A percentile compares a stretch with the other conserved stretches of the same genome.
Evolutionary conservation across 2,113 vertebrate genomes (phyloP).

Genomic region (Leiothrix lutea): DNA sequence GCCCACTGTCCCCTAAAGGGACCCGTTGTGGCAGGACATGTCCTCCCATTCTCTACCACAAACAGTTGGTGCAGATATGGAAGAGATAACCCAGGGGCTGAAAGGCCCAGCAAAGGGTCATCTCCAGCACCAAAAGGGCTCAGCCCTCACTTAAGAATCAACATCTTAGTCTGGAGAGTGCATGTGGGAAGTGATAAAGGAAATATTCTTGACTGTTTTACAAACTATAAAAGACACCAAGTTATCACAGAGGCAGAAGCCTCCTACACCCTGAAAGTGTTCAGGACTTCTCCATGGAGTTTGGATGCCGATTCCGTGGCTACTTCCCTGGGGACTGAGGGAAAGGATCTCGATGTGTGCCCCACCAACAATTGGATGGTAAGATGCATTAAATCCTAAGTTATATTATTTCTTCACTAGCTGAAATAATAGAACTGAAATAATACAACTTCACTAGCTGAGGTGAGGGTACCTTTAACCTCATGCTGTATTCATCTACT

Average conservation of each 20-base stretch:
- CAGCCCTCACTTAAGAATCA: background rate
- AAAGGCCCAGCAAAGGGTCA: background rate
- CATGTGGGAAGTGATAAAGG: background rate
- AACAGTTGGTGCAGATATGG: background rate
- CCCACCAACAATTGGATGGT: background rate
- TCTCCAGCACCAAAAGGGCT: background rate
- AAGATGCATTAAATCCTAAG: background rate
- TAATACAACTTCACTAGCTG: too few species aligned
- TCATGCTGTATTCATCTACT: accelerated
- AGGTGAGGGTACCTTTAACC: background rate
- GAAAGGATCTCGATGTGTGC: background rate
- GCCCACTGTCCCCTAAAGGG: too few species aligned
- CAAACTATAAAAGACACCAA: accelerated
- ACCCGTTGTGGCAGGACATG: background rate
- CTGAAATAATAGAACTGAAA: too few species aligned
- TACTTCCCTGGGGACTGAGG: background rate
- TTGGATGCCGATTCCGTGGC: background rate
- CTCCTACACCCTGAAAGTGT: background rate
- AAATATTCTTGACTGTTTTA: background rate
- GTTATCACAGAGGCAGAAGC: background rate
- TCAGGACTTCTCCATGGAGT: background rate
- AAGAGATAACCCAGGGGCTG: background rate
- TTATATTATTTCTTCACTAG: background rate
- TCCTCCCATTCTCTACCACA: background rate
- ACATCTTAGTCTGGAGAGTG: background rate